Percentiles rank a stretch among this genome's conserved stretches.
Conservation (phyloP, 2,113 vertebrate species). For the Petrocephalus microphthalmus region DNA sequence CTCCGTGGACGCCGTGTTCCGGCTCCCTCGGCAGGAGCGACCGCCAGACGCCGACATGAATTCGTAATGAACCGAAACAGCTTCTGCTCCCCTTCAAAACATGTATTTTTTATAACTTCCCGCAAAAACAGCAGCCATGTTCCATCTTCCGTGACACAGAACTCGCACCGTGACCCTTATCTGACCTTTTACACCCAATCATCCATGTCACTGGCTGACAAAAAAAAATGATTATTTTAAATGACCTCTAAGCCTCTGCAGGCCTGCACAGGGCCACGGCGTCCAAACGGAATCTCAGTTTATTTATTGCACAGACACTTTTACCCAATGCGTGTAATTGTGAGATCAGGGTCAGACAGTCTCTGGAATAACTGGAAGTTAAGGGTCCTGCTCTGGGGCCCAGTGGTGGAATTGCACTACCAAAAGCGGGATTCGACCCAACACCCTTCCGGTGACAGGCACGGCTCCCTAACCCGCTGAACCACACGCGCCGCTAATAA, state of each 20-base stretch:
- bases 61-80: background rate
- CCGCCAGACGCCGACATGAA: background rate
- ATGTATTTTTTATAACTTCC: background rate
- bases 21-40: background rate
- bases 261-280: background rate
- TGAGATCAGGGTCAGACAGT: background rate
- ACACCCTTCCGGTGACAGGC: background rate
- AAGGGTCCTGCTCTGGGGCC: background rate
- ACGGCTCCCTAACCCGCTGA: background rate
- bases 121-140: background rate
- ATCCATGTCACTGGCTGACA: background rate
- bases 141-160: background rate
- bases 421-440: background rate
- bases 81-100: background rate
- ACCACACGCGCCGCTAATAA: background rate
- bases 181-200: background rate
- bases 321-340: background rate
- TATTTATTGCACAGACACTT: background rate
- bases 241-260: background rate
- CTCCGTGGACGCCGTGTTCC: background rate
- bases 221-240: background rate
- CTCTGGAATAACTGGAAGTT: background rate
- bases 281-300: background rate
- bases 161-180: background rate
- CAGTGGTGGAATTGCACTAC: background rate